Evolutionary conservation across 2,113 vertebrate genomes (phyloP).

Genomic region (Scophthalmus maximus): DNA sequence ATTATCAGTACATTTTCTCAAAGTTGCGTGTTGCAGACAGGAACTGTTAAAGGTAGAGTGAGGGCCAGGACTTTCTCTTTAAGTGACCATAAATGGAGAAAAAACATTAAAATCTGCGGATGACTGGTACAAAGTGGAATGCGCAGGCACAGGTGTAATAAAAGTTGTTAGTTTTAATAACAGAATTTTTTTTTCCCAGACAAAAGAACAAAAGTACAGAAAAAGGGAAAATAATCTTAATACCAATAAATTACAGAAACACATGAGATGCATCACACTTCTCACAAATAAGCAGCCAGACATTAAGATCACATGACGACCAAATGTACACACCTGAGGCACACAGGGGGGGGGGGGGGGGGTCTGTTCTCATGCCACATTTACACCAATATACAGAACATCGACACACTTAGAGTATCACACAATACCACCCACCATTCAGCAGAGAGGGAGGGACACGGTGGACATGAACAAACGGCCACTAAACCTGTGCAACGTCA

Average conservation of each 20-base stretch:
- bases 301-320: constrained; percentile 68
- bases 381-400: constrained; percentile 70
- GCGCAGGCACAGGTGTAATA: constrained; percentile 63
- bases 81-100: constrained; percentile 67
- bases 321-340: constrained; percentile 74
- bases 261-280: constrained; percentile 72
- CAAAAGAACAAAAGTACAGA: constrained; percentile 62
- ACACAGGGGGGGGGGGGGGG: constrained; percentile 40
- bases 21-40: constrained; percentile 33
- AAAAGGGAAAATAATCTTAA: constrained; percentile 41
- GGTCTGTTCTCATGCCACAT: constrained; percentile 79
- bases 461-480: constrained; percentile 36
- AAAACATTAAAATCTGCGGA: neutral
- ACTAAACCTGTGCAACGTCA: constrained; percentile 52
- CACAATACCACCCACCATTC: constrained; percentile 63
- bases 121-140: constrained; percentile 53
- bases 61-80: constrained; percentile 18
- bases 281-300: constrained; percentile 77
- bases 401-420: constrained; percentile 59
- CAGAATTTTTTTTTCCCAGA: constrained; percentile 53
- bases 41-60: constrained; percentile 15
- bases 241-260: constrained; percentile 67
- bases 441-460: constrained; percentile 45
- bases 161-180: constrained; percentile 78
- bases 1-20: constrained; percentile 59